Evolutionary conservation across 2,797 vertebrate species (phyloP).

Genomic region (Notamacropus eugenii): DNA sequence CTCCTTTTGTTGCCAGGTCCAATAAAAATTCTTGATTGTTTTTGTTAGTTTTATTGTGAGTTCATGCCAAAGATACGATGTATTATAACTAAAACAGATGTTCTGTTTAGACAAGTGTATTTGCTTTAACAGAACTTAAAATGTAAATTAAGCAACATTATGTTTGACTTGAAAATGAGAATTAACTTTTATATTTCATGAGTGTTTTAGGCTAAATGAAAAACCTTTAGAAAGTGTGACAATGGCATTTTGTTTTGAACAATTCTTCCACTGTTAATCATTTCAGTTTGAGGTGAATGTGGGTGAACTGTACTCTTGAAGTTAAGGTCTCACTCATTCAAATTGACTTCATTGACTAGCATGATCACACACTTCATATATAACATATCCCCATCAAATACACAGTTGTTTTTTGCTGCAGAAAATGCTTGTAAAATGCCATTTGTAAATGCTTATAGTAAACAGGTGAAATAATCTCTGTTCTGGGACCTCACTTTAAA

Average conservation of each 20-base stretch:
- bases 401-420: not conserved
- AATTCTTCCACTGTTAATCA: conserved; percentile 45
- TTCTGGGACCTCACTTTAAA: conserved; percentile 4
- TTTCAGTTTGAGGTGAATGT: not conserved
- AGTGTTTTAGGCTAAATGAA: conserved; percentile 75
- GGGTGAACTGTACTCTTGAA: not conserved
- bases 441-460: conserved; percentile 35
- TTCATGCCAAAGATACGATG: conserved; percentile 83
- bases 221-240: conserved; percentile 68
- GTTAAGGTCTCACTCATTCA: not conserved
- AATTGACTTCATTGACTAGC: conserved; percentile 28
- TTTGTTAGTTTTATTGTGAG: conserved; percentile 82
- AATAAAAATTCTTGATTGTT: conserved; percentile 86
- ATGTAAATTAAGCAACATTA: conserved; percentile 82
- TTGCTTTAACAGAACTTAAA: conserved; percentile 82
- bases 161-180: conserved; percentile 77
- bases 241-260: conserved; percentile 18
- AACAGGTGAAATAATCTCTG: conserved; percentile 31
- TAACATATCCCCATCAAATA: not conserved
- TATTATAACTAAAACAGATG: conserved; percentile 86
- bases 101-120: conserved; percentile 84
- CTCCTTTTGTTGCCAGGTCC: conserved; percentile 84
- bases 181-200: conserved; percentile 73
- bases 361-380: conserved; percentile 33
- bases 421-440: not conserved